A percentile compares a stretch with the other conserved stretches of the same genome.
Evolutionary conservation across 2,888 invertebrate species (phyloP).

Genomic region (Chloroclystis v-ata): DNA sequence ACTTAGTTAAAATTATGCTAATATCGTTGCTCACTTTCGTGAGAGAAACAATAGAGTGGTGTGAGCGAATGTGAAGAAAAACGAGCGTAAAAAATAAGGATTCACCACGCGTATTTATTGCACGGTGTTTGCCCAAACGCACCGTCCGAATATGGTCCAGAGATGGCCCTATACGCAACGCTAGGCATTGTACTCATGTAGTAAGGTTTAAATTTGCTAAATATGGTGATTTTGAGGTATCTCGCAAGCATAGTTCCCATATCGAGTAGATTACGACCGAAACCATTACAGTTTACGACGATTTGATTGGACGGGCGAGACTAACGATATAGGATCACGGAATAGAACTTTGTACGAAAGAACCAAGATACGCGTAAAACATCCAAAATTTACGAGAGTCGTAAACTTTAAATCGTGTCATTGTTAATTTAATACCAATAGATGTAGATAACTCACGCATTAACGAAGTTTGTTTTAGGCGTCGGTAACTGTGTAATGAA

Average conservation of each 20-base stretch:
- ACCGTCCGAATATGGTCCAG: constrained; percentile 8
- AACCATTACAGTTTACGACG: constrained; percentile 68
- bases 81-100: constrained; percentile 47
- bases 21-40: constrained; percentile 11
- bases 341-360: constrained; percentile 47
- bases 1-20: constrained; percentile 13
- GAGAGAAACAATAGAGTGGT: constrained; percentile 16
- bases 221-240: constrained; percentile 43
- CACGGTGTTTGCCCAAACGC: constrained; percentile 61
- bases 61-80: constrained; percentile 23
- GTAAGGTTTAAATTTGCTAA: constrained; percentile 31
- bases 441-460: constrained; percentile 50
- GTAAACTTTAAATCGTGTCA: constrained; percentile 58
- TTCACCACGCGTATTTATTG: constrained; percentile 59
- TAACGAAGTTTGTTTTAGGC: constrained; percentile 41
- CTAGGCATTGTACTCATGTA: constrained; percentile 2
- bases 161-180: not conserved
- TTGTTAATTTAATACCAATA: constrained; percentile 64
- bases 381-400: constrained; percentile 62
- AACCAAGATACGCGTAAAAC: constrained; percentile 58
- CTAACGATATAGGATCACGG: constrained; percentile 68
- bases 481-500: constrained; percentile 33
- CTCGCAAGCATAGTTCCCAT: constrained; percentile 66
- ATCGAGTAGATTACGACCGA: constrained; percentile 65
- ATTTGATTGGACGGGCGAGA: constrained; percentile 67